Percentiles rank a stretch among this genome's conserved stretches.
phyloP scores from a whole-genome alignment of 2,113 vertebrate genomes.

The Chionodraco myersi region DNA sequence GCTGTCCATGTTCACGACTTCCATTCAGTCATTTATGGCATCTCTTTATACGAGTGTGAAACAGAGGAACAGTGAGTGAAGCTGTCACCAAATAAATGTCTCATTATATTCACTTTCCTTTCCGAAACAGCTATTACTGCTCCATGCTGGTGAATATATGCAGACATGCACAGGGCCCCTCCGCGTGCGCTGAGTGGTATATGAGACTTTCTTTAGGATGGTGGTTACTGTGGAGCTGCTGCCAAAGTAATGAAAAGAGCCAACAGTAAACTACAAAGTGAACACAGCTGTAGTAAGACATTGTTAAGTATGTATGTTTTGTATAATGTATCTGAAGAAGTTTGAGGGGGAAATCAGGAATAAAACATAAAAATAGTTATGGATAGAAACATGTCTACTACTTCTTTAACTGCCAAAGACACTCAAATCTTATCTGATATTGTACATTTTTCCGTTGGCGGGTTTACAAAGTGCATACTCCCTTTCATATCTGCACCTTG shows the following conservation, averaged over 20 bases:
- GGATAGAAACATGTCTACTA: neutral
- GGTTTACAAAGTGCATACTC: conserved; percentile 38
- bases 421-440: neutral
- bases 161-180: conserved; percentile 36
- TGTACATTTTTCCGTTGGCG: neutral
- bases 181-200: conserved; percentile 62
- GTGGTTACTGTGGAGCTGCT: conserved; percentile 67
- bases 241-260: conserved; percentile 69
- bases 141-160: conserved; percentile 19
- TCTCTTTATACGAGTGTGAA: conserved; percentile 50
- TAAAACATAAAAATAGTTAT: neutral
- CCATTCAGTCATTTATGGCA: conserved; percentile 50
- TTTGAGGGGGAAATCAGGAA: neutral
- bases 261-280: conserved; percentile 70
- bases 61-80: conserved; percentile 53
- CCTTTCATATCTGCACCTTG: conserved; percentile 65
- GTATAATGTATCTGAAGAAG: conserved; percentile 8
- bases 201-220: conserved; percentile 55
- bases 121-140: conserved; percentile 45
- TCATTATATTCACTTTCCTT: conserved; percentile 60
- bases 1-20: conserved; percentile 46
- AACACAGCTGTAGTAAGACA: conserved; percentile 68
- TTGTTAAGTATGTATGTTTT: conserved; percentile 38
- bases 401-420: neutral
- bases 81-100: conserved; percentile 76